A percentile compares a stretch with the other conserved stretches of the same genome.
Evolutionary conservation across 2,888 invertebrate species (phyloP).

Genomic region (Cerastis rubricosa): DNA sequence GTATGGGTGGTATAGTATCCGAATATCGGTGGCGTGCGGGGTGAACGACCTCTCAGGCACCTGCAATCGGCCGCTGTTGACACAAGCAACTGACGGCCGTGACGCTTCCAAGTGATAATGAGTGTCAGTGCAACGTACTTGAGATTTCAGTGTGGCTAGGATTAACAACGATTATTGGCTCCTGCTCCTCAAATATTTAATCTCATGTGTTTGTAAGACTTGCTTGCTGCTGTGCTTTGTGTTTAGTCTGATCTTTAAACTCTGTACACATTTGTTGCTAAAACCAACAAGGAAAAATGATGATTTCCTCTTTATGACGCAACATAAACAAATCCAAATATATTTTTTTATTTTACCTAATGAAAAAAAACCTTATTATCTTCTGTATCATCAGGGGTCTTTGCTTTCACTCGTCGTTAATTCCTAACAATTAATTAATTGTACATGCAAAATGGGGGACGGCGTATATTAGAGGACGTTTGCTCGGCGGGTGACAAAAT

Average conservation of each 20-base stretch:
- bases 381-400: conserved; percentile 8
- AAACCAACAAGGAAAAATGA: neutral
- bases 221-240: conserved; percentile 19
- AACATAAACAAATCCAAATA: neutral
- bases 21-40: conserved; percentile 86
- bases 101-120: conserved; percentile 86
- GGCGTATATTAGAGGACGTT: conserved; percentile 43
- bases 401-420: conserved; percentile 6
- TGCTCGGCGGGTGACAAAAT: conserved; percentile 39
- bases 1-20: conserved; percentile 84
- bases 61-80: conserved; percentile 88
- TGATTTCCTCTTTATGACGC: conserved; percentile 17
- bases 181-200: conserved; percentile 48
- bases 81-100: conserved; percentile 82
- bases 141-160: conserved; percentile 69
- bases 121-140: conserved; percentile 81
- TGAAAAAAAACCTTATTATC: neutral
- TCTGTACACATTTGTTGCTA: neutral
- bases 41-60: conserved; percentile 87
- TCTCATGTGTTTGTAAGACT: conserved; percentile 31
- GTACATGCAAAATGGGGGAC: conserved; percentile 42
- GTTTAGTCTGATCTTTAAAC: conserved; percentile 24
- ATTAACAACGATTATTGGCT: conserved; percentile 58
- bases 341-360: neutral
- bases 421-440: conserved; percentile 27